phyloP scores from a whole-genome alignment of 2,888 invertebrate genomes.

The Cataglyphis rosenhaueri region DNA sequence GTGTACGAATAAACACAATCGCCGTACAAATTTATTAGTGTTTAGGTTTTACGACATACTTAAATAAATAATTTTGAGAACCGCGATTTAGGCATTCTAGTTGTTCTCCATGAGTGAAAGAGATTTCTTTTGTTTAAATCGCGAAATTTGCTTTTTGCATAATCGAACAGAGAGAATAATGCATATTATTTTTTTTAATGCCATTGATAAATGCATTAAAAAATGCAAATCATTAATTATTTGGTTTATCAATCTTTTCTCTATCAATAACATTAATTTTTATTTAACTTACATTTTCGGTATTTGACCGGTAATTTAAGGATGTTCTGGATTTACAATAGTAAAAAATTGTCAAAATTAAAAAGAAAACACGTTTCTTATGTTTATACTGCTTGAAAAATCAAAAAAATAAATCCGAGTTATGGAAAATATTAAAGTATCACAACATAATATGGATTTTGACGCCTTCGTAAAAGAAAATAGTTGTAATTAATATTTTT shows the following conservation, averaged over 20 bases:
- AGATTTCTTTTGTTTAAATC: constrained; percentile 4
- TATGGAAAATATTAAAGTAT: too few species aligned
- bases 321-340: too few species aligned
- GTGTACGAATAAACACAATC: constrained; percentile 26
- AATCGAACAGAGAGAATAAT: neutral
- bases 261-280: neutral
- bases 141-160: neutral
- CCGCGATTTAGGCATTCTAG: neutral
- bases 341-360: too few species aligned
- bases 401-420: too few species aligned
- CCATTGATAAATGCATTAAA: too few species aligned
- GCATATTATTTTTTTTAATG: too few species aligned
- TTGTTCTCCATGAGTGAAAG: neutral
- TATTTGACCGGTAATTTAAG: neutral
- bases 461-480: too few species aligned
- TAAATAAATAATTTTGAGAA: constrained; percentile 22
- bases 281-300: neutral
- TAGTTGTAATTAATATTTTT: too few species aligned
- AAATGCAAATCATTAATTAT: too few species aligned
- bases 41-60: constrained; percentile 1
- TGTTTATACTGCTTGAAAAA: too few species aligned
- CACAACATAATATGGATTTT: too few species aligned
- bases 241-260: neutral
- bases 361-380: too few species aligned
- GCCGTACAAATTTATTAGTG: neutral